Evolutionary conservation across 1,140 invertebrate species (phyloP), one percentile per base, ranked within the genome.

Genomic region (Cepaea nemoralis): DNA sequence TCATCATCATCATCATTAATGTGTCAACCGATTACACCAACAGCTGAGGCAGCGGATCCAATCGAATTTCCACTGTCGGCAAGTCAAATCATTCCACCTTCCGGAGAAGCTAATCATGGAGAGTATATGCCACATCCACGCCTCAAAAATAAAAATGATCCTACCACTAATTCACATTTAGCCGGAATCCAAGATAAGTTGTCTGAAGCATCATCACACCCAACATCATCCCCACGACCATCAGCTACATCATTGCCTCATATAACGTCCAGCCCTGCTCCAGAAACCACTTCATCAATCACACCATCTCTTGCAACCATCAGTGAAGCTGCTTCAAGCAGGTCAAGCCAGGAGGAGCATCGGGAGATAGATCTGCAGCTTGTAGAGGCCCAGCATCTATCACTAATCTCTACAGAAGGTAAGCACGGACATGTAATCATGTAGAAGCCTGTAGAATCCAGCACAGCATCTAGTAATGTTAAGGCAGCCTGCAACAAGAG

Each of bases 301-400:
- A 63, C 6, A 31, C 59, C 8, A 5, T 2, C 10, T 63, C 27
- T 31, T 5, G n/a, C n/a, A 19, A 12, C 2, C 50, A 14, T 12
- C n/a, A 55, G 22, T 3, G 24, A 22, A 27, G 33, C 6, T 10
- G 5, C 1, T 6, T 0, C 2, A 3, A 63, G 2, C 10, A 2
- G 27, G 27, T 22, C n/a, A 27, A 1, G 27, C 59, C 27, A 31
- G 33, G 85, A 84, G 74, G 85, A 87, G 74, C 81, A 71, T 35
- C 82, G 71, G 75, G 87, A 88, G 45, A 85, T 86, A 50, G 86
- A 88, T 74, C 78, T 83, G 16, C 86, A 89, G 50, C 82, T 74
- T 10, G 27, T 88, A 37, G 87, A 89, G 35, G 71, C 81, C 35
- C 86, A 89, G 42, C 87, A 86, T 42, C 79, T 82, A n/a, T 84